phyloP scores from a whole-genome alignment of 2,797 vertebrate species.

The Pygocentrus nattereri region DNA sequence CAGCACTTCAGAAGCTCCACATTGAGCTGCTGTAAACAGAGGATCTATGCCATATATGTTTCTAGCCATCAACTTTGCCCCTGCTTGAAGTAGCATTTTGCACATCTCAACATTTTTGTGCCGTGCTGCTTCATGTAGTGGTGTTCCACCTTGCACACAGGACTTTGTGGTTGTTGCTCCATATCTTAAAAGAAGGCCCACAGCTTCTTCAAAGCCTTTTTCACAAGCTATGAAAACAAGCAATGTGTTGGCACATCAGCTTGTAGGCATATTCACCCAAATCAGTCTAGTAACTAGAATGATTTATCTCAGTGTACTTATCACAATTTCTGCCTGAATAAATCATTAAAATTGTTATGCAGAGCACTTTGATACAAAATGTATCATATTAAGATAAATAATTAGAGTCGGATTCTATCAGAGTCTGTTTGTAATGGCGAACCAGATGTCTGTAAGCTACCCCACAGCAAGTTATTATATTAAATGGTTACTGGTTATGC shows the following conservation, averaged over 20 bases:
- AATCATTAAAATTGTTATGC: too few relatives aligned
- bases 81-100: slow-evolving; percentile 79
- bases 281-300: background rate
- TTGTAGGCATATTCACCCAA: background rate
- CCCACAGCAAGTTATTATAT: too few relatives aligned
- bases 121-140: slow-evolving; percentile 84
- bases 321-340: too few relatives aligned
- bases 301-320: too few relatives aligned
- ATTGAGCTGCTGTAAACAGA: slow-evolving; percentile 86
- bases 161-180: slow-evolving; percentile 80
- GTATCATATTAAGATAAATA: too few relatives aligned
- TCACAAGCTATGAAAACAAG: slow-evolving; percentile 75
- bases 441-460: too few relatives aligned
- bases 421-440: too few relatives aligned
- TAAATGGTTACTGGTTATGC: too few relatives aligned
- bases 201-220: slow-evolving; percentile 37
- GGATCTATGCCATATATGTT: slow-evolving; percentile 84
- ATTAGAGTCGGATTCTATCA: background rate
- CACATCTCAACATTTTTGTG: slow-evolving; percentile 82
- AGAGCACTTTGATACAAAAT: too few relatives aligned
- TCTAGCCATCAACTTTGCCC: slow-evolving; percentile 80
- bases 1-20: slow-evolving; percentile 80
- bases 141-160: slow-evolving; percentile 81
- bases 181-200: slow-evolving; percentile 74
- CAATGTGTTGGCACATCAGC: too few relatives aligned